Base-by-base conservation (phyloP, 2,888 invertebrate genomes). In the Mythimna lalbum region DNA sequence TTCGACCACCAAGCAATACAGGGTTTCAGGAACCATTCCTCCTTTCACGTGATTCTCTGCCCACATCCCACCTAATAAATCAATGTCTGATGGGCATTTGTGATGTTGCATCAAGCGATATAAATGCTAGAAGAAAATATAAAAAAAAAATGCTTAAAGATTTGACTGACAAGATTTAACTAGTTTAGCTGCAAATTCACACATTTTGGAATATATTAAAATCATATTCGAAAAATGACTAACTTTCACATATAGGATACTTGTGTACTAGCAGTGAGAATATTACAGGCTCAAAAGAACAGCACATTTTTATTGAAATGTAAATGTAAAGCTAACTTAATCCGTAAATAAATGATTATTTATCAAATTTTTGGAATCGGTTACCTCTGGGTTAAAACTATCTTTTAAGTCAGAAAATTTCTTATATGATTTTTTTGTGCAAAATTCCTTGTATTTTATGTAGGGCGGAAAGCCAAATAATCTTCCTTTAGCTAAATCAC, bases 1-100 rank as follows among this genome's bases (percentile, higher is more conserved):
- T 27, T 98, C 97, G 10, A 97, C 98, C 83, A 98, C 97, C 74
- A 99, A 95, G 87, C 98, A 98, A 72, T 98, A 98, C 88, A 98
- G 98, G 27, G 98, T 98, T 1, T 98, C 98, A 21, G 98, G 98
- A 49, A 98, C 96, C 96, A 98, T 97, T 63, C 98, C 98, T 52
- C 98, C 98, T 2, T 97, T 97, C 63, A 98, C 94, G 0, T 97
- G 97, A 68, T 97, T 96, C 90, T 99, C 98, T 0, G 98, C 97
- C 65, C 98, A 98, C 52, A 98, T 98, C 0, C n/a, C 69, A 27
- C 98, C 97, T 97, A 98, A 98, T 43, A 98, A 94, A 92, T 99
- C 98, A 63, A 99, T 97, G 90, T 99, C 98, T 71, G 97, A 96
- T 7, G 98, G 97, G 90, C 97, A 97, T 0, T 81, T 66, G 65